Evolutionary conservation across 1,140 invertebrate genomes (phyloP).

Genomic region (Ephestia elutella): DNA sequence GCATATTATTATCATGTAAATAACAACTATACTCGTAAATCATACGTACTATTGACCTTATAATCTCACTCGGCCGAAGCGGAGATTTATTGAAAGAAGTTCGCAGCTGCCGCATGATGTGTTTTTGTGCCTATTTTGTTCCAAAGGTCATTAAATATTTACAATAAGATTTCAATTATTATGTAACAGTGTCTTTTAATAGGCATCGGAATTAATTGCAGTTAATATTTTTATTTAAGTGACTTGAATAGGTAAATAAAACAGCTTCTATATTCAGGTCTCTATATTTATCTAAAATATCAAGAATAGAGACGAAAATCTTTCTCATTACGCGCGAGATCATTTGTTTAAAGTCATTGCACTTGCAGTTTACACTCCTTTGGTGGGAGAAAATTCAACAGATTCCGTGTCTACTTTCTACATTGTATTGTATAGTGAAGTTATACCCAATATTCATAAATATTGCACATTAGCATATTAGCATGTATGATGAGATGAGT

Average conservation of each 20-base stretch:
- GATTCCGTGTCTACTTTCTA: constrained; percentile 12
- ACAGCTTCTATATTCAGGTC: too few relatives aligned
- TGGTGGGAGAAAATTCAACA: constrained; percentile 17
- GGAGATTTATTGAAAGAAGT: background rate
- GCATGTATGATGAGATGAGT: background rate
- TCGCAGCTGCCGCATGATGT: background rate
- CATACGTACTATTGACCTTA: background rate
- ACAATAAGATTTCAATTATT: too few relatives aligned
- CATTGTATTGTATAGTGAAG: constrained; percentile 13
- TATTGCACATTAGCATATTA: background rate
- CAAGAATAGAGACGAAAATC: too few relatives aligned
- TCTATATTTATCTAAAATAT: too few relatives aligned
- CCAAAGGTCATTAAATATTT: background rate
- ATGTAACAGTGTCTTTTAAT: background rate
- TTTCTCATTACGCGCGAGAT: background rate
- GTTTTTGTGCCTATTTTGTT: background rate
- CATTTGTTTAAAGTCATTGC: background rate
- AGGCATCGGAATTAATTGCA: too few relatives aligned
- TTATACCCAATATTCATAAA: background rate
- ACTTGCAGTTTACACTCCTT: background rate
- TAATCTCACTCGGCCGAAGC: background rate
- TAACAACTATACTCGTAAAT: background rate
- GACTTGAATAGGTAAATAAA: too few relatives aligned
- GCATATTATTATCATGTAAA: background rate
- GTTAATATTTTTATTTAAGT: too few relatives aligned